Evolutionary conservation across 2,888 invertebrate species (phyloP).

Genomic region (Molanna angustata): DNA sequence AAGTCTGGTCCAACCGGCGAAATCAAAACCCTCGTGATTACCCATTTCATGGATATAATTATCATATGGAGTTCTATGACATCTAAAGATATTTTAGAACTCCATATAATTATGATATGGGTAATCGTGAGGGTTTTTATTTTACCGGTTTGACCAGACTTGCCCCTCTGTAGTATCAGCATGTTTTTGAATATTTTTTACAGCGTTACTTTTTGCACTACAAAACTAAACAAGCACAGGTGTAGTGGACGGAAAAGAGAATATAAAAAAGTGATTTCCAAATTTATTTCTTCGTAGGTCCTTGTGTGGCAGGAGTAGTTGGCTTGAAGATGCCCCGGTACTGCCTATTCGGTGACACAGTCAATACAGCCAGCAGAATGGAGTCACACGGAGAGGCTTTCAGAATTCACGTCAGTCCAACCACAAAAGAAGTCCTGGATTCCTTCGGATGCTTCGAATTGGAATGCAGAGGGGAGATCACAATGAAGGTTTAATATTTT

Average conservation of each 20-base stretch:
- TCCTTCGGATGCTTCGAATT: constrained; percentile 81
- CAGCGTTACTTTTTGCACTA: no score
- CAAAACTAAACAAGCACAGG: no score
- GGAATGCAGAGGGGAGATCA: constrained; percentile 82
- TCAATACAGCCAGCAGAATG: constrained; percentile 88
- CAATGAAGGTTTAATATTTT: constrained; percentile 94
- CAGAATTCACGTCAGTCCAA: constrained; percentile 88
- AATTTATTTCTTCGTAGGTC: constrained; percentile 48
- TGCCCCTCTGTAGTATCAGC: no score
- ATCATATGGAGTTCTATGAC: no score
- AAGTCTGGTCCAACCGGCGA: no score
- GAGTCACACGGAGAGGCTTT: constrained; percentile 88
- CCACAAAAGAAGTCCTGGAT: constrained; percentile 82
- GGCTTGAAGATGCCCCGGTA: constrained; percentile 94
- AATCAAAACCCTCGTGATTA: no score
- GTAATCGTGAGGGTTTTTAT: no score
- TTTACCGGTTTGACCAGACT: no score
- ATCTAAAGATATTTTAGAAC: no score
- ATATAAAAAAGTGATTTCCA: background rate
- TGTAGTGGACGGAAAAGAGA: background rate
- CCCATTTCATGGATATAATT: no score
- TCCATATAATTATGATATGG: no score
- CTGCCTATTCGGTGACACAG: constrained; percentile 90
- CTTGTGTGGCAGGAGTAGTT: constrained; percentile 85
- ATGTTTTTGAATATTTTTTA: no score